A percentile compares a stretch with the other conserved stretches of the same genome.
These are phyloP conservation scores for Ashinkailepas kermadecensis DNA, from an alignment of 2,888 invertebrate species.

Conservation along the genomic window DNA sequence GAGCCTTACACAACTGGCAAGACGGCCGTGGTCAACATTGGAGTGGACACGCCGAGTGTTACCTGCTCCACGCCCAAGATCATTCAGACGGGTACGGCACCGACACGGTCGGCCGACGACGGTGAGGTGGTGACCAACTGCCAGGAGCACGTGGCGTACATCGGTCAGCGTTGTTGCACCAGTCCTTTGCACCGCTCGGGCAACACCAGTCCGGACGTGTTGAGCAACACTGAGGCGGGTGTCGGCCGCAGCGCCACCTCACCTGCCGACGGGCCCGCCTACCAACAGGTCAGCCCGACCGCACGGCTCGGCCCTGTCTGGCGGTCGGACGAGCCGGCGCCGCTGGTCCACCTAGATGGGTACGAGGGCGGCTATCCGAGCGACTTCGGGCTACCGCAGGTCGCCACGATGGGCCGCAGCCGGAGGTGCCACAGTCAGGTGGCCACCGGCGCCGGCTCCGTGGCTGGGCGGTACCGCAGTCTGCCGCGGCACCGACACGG, in stretches of 20 bases:
- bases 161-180: constrained; percentile 8
- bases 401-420: not conserved
- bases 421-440: not conserved
- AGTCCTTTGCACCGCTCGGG: not conserved
- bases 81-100: constrained; percentile 32
- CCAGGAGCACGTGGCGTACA: not conserved
- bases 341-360: not conserved
- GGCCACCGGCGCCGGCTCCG: not conserved
- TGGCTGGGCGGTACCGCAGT: not conserved
- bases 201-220: not conserved
- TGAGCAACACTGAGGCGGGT: not conserved
- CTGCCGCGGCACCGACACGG: not conserved
- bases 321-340: constrained; percentile 4
- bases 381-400: not conserved
- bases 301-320: not conserved
- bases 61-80: constrained; percentile 32
- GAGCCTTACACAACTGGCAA: constrained; percentile 22
- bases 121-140: not conserved
- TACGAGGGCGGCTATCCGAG: not conserved
- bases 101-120: not conserved
- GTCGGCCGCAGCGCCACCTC: not conserved
- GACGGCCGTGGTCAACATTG: not conserved
- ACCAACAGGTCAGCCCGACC: not conserved
- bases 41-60: not conserved
- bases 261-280: not conserved